Conservation (phyloP, 2,888 invertebrate species). For the Sussaba pulchella region DNA sequence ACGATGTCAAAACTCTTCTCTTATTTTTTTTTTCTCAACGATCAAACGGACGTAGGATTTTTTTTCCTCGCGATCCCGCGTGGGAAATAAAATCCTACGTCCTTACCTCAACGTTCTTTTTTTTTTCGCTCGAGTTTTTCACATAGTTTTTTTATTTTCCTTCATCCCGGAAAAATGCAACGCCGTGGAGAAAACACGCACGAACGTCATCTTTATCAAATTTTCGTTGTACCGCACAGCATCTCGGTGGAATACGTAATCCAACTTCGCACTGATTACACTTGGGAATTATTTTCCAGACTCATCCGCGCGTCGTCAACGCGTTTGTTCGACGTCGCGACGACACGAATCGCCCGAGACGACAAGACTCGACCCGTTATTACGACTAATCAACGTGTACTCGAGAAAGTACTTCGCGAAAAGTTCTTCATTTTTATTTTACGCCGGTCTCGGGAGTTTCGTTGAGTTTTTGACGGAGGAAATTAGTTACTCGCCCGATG, state of each 20-base stretch:
- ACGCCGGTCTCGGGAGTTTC: neutral
- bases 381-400: neutral
- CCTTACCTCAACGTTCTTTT: slow-evolving; percentile 5
- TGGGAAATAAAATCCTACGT: slow-evolving; percentile 26
- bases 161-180: too few relatives aligned
- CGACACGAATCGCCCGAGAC: neutral
- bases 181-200: neutral
- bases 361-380: neutral
- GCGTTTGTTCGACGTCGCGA: slow-evolving; percentile 3
- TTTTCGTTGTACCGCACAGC: slow-evolving; percentile 21
- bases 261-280: slow-evolving; percentile 40
- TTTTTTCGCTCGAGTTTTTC: neutral
- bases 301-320: slow-evolving; percentile 6
- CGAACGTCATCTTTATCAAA: slow-evolving; percentile 22
- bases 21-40: too few relatives aligned
- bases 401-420: slow-evolving; percentile 6
- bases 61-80: too few relatives aligned
- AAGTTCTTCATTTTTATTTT: slow-evolving; percentile 25
- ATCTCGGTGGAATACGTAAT: neutral
- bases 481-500: slow-evolving; percentile 43
- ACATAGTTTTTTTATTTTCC: too few relatives aligned
- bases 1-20: neutral
- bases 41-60: too few relatives aligned
- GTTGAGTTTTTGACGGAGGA: slow-evolving; percentile 32
- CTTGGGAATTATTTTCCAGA: slow-evolving; percentile 39